Evolutionary conservation across 2,797 vertebrate genomes (phyloP).

Genomic region (Melopsittacus undulatus): DNA sequence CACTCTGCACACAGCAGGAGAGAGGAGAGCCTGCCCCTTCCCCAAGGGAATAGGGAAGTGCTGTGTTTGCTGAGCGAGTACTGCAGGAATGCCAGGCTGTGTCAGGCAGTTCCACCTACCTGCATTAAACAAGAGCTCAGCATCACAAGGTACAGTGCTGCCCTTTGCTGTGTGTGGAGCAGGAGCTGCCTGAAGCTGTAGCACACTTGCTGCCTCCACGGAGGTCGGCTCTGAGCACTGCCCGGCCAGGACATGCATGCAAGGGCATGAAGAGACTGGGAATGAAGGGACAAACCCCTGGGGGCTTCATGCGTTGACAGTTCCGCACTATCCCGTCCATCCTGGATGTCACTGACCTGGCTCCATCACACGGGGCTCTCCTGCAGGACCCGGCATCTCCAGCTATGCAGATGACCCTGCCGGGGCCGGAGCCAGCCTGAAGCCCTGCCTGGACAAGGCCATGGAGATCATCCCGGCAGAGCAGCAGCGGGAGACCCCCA

Average conservation of each 20-base stretch:
- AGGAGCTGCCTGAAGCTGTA: fast-evolving
- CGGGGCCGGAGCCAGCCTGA: conserved; percentile 82
- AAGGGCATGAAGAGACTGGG: background rate
- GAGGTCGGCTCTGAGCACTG: background rate
- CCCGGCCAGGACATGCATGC: background rate
- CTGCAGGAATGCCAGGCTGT: fast-evolving
- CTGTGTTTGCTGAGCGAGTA: fast-evolving
- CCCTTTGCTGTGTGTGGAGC: fast-evolving
- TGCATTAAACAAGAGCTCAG: background rate
- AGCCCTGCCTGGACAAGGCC: conserved; percentile 82
- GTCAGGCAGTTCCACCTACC: fast-evolving
- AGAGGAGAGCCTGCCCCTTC: background rate
- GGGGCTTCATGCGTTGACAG: background rate
- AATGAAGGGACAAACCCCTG: fast-evolving
- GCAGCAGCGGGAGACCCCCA: conserved; percentile 80
- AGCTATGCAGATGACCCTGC: conserved; percentile 45
- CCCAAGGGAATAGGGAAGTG: background rate
- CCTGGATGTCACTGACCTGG: background rate
- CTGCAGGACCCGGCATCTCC: conserved; percentile 84
- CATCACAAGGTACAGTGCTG: fast-evolving
- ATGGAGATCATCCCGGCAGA: conserved; percentile 72
- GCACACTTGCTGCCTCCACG: fast-evolving
- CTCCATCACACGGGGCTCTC: background rate
- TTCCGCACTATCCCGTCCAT: background rate
- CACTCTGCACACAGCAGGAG: fast-evolving